These are phyloP conservation scores for Pantherophis alleghaniensis DNA, from an alignment of 2,797 vertebrate genomes.

Conservation along the genomic window DNA sequence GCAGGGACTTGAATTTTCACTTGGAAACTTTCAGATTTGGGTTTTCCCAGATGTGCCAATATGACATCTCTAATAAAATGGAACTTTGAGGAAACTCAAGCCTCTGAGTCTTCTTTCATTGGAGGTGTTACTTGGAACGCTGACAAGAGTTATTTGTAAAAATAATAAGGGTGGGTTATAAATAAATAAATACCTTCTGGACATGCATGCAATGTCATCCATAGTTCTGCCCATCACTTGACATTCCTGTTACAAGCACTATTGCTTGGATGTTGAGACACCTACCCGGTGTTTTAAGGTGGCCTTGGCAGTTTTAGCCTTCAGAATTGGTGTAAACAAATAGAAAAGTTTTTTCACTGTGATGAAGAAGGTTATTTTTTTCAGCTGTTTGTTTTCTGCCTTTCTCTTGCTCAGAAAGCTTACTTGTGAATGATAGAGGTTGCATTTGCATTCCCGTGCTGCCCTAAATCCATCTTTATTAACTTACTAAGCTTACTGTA, in stretches of 20 bases:
- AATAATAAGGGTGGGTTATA: not conserved
- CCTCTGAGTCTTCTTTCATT: too few relatives aligned
- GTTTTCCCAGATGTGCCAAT: too few relatives aligned
- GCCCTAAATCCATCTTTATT: not conserved
- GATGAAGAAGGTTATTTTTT: not conserved
- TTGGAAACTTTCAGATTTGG: too few relatives aligned
- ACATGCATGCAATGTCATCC: not conserved
- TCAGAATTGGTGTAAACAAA: not conserved
- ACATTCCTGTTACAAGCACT: not conserved
- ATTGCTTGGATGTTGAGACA: not conserved
- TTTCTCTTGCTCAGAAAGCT: not conserved
- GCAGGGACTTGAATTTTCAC: too few relatives aligned
- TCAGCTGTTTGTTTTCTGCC: not conserved
- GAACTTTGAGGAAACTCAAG: too few relatives aligned
- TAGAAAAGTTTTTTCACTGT: not conserved
- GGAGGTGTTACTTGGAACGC: too few relatives aligned
- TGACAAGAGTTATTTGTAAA: not conserved
- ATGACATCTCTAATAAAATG: too few relatives aligned
- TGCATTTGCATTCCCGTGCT: not conserved
- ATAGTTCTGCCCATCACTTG: not conserved
- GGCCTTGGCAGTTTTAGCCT: not conserved
- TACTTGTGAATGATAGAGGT: not conserved
- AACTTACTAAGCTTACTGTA: not conserved
- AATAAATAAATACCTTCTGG: not conserved
- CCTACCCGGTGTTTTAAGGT: not conserved